Base-by-base conservation (phyloP, 2,797 vertebrate species). In the Crax fasciolata region DNA sequence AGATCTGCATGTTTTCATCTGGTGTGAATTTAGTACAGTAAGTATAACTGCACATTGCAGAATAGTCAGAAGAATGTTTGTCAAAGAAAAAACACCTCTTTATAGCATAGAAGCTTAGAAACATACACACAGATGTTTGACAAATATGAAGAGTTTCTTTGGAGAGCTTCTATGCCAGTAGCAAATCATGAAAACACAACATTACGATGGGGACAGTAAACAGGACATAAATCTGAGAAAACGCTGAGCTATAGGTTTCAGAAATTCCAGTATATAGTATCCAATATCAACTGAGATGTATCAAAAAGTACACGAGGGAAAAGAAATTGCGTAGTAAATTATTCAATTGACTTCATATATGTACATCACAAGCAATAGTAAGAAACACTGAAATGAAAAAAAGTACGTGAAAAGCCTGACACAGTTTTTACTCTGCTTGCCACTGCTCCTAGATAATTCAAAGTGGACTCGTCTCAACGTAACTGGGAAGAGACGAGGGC, bases 231-330 rank as follows among this genome's bases (percentile, higher is more conserved):
- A 70, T 9, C 1, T 0, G 17, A 62, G 59, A 68, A 81, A 81
- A 71, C 23, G 28, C 12, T 54, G 27, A 70, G 44, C 5, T 5
- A 24, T 27, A 76, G 13, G 41, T 57, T 88, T 88, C 61, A 80
- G 39, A 63, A 85, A 87, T 7, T 49, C 18, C 52, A 55, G 20
- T 52, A 72, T 44, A 87, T 46, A 54, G 32, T 57, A 52, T 52
- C 21, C 35, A 32, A 32, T 13, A 35, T 6, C 38, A 48, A 25
- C 28, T n/a, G 55, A 57, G 15, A 28, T 27, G 58, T 0, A 78
- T 48, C 19, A 79, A 81, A 67, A 8, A 67, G 11, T 4, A 61
- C 8, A 32, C 0, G 35, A 2, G 17, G 10, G 35, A 12, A 6
- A 82, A 67, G 67, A 46, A 13, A 4, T 5, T 23, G 35, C 8